Percentiles rank a stretch among this genome's conserved stretches.
Conservation (phyloP, 2,113 vertebrate species). For the Ranitomeya variabilis region DNA sequence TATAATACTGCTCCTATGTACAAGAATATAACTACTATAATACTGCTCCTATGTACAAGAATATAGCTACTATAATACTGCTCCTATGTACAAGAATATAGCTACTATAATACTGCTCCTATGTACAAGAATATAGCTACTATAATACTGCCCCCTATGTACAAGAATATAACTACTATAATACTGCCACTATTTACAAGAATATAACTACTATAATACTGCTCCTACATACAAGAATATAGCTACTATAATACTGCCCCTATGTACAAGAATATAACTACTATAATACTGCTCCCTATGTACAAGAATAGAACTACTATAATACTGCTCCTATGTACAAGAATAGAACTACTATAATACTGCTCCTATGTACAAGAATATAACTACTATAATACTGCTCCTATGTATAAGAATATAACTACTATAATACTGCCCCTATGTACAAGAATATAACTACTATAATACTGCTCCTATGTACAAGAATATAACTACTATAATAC, state of each 20-base stretch:
- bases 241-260: neutral
- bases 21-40: too few species aligned
- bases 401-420: neutral
- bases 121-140: neutral
- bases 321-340: too few species aligned
- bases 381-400: slow-evolving; percentile 6
- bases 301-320: too few species aligned
- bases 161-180: slow-evolving; percentile 7
- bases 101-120: too few species aligned
- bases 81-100: too few species aligned
- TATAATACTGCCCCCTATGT: slow-evolving; percentile 3
- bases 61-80: too few species aligned
- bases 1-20: too few species aligned
- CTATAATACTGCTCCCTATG: too few species aligned
- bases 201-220: slow-evolving; percentile 22
- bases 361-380: too few species aligned
- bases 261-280: neutral
- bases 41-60: too few species aligned
- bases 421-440: slow-evolving; percentile 5
- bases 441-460: slow-evolving; percentile 19
- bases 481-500: neutral
- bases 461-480: neutral
- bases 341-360: too few species aligned
- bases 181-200: neutral
- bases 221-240: neutral